These are phyloP conservation scores for Accipiter cooperii DNA, from an alignment of 2,113 vertebrate genomes.

Conservation along the genomic window DNA sequence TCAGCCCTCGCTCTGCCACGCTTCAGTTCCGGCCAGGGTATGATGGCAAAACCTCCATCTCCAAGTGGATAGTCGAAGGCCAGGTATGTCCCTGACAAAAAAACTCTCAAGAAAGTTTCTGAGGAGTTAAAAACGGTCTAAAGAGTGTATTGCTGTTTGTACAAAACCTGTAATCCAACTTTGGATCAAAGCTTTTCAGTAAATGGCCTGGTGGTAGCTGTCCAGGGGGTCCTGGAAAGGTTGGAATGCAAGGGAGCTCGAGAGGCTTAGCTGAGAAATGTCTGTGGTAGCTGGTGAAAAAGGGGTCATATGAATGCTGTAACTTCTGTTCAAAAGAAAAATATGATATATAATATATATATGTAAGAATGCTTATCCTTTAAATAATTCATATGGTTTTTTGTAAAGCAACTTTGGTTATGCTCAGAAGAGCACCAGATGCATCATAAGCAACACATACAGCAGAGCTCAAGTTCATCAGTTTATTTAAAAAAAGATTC, in stretches of 20 bases:
- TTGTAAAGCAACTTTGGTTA: background rate
- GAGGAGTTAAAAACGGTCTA: background rate
- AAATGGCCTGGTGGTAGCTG: background rate
- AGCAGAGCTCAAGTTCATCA: background rate
- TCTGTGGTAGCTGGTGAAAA: background rate
- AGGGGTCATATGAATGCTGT: background rate
- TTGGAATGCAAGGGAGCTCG: background rate
- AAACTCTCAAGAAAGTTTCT: background rate
- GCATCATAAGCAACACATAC: background rate
- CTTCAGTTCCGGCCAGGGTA: conserved; percentile 85
- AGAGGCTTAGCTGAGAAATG: background rate
- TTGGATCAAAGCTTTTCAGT: background rate
- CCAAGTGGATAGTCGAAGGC: conserved; percentile 85
- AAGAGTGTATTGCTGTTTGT: background rate
- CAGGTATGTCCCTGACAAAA: conserved; percentile 67
- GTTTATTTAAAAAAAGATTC: background rate
- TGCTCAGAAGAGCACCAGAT: background rate
- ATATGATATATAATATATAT: background rate
- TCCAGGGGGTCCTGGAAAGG: background rate
- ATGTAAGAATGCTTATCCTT: background rate
- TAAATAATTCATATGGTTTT: background rate
- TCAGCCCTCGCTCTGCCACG: conserved; percentile 86
- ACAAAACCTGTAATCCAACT: background rate
- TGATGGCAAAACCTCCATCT: conserved; percentile 87
- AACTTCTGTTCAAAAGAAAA: background rate